phyloP scores from a whole-genome alignment of 1,140 invertebrate genomes.

The Saxidomus purpurata region DNA sequence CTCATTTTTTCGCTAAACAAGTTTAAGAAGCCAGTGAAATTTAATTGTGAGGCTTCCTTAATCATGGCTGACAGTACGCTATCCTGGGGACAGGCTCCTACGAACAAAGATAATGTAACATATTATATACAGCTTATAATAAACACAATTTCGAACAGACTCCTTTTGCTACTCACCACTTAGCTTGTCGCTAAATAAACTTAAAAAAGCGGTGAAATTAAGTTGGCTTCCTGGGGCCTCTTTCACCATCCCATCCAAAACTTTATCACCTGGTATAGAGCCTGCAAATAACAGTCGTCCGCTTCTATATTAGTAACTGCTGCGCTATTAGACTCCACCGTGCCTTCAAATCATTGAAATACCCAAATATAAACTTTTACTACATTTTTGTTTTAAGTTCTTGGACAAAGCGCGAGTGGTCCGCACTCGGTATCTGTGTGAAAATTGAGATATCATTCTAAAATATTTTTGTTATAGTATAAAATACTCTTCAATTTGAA shows the following conservation, averaged over 20 bases:
- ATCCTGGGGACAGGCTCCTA: constrained; percentile 63
- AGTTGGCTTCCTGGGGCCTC: constrained; percentile 95
- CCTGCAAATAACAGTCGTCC: constrained; percentile 74
- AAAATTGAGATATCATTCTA: too few relatives aligned
- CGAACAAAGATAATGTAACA: constrained; percentile 66
- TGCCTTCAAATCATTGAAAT: background rate
- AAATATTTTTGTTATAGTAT: too few relatives aligned
- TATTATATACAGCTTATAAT: constrained; percentile 16
- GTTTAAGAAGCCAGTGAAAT: constrained; percentile 99
- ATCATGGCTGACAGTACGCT: constrained; percentile 57
- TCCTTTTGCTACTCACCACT: constrained; percentile 89
- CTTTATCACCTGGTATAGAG: constrained; percentile 93
- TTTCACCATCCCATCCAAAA: constrained; percentile 98
- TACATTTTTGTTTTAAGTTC: too few relatives aligned
- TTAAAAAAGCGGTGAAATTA: constrained; percentile 99
- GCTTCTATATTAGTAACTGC: constrained; percentile 31
- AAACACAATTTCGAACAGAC: background rate
- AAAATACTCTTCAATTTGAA: background rate
- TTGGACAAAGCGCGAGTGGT: too few relatives aligned
- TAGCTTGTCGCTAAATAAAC: constrained; percentile 95
- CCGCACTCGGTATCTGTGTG: too few relatives aligned
- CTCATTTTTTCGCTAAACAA: constrained; percentile 96
- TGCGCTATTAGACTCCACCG: constrained; percentile 10
- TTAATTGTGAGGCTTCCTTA: constrained; percentile 94
- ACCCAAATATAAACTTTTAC: too few relatives aligned